Evolutionary conservation across 2,113 vertebrate species (phyloP), one percentile per base, ranked within the genome.

Genomic region (Hippocampus barbouri): DNA sequence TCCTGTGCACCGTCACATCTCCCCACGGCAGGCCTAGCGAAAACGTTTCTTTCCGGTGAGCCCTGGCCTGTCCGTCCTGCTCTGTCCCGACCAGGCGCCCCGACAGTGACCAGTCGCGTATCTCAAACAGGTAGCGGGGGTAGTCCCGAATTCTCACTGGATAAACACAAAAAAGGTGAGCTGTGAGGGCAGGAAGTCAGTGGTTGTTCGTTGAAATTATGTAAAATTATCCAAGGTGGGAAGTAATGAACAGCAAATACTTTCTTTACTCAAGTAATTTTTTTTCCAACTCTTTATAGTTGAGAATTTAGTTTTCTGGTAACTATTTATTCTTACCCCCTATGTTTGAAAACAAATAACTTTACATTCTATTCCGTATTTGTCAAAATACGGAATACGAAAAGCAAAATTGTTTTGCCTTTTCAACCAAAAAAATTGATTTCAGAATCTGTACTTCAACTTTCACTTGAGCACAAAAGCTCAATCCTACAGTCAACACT

Each of bases 81-180:
- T 99, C 97, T 0, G 95, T 95, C 8, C 95, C 97, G 0, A 95
- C 91, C 68, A 99, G 92, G 38, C 94, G 93, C 11, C 97, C 97
- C 0, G 90, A 94, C 62, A 98, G 92, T 54, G 92, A 87, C 97
- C 97, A 99, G 56, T 96, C 95, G 49, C 93, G 92, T 80, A 99
- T 98, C 91, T 99, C 97, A 86, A 99, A 98, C 74, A 99, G 88
- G 88, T 98, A 98, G 10, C 97, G 95, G 2, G 97, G 97, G 72
- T 97, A 98, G 73, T 99, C 97, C 1, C 97, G 95, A 84, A 99
- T 99, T 70, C 97, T 92, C 86, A 94, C 93, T 94, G 87, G 18
- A 41, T 70, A 30, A 79, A 25, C 15, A 9, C 8, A 68, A n/a
- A 77, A n/a, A 53, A 4, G 15, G 23, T 47, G 21, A 66, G 27